A percentile compares a stretch with the other conserved stretches of the same genome.
Evolutionary conservation across 2,113 vertebrate genomes (phyloP).

Genomic region (Smithornis capensis): DNA sequence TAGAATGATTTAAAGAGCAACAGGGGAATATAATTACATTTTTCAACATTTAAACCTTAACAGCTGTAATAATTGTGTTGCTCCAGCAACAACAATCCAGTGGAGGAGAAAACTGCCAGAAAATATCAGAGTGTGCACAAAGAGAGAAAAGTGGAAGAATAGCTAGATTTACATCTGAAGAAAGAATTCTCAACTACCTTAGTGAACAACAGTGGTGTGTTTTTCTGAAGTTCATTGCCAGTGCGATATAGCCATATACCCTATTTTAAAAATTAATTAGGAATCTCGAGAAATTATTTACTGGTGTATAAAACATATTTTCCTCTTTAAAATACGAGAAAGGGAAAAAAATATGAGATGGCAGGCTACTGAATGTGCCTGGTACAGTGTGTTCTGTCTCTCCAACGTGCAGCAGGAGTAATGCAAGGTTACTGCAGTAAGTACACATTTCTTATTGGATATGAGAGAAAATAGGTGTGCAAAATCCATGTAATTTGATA

Average conservation of each 20-base stretch:
- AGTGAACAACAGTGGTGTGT: background rate
- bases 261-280: background rate
- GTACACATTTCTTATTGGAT: constrained; percentile 46
- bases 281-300: background rate
- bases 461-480: constrained; percentile 46
- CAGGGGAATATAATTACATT: background rate
- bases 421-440: constrained; percentile 57
- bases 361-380: background rate
- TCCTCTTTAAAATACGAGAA: background rate
- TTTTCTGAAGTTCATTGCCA: background rate
- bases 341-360: background rate
- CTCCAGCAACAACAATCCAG: background rate
- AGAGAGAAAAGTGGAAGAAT: background rate
- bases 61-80: background rate
- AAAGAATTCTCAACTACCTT: background rate
- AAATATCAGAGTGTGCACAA: background rate
- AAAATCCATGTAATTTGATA: constrained; percentile 56
- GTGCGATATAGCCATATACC: background rate
- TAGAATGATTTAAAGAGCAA: background rate
- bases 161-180: background rate
- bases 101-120: background rate
- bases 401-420: background rate
- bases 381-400: background rate
- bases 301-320: background rate
- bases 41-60: background rate